phyloP scores from a whole-genome alignment of 2,113 vertebrate genomes.

The Bostrychus sinensis region DNA sequence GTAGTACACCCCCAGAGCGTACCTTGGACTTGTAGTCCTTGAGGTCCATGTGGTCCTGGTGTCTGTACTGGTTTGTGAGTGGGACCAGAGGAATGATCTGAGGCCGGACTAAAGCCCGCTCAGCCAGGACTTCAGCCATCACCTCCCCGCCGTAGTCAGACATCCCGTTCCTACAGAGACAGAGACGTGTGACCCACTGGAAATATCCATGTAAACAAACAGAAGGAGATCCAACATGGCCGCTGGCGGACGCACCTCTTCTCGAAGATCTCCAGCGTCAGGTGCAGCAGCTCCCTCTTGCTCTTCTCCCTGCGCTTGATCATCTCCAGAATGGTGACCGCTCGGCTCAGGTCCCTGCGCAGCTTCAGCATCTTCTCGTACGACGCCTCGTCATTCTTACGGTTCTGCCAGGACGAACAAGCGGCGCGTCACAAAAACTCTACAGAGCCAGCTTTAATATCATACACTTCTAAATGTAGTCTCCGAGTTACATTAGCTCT shows the following conservation, averaged over 20 bases:
- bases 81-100: constrained; percentile 94
- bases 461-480: no score
- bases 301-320: constrained; percentile 98
- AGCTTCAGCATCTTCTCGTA: constrained; percentile 99
- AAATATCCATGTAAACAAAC: no score
- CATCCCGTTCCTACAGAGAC: constrained; percentile 85
- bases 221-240: no score
- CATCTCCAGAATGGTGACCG: constrained; percentile 98
- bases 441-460: no score
- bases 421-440: background rate
- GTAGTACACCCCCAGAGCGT: constrained; percentile 3
- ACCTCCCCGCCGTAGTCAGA: constrained; percentile 94
- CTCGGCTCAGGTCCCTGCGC: constrained; percentile 93
- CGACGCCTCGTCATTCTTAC: constrained; percentile 98
- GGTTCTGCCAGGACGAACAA: constrained; percentile 82
- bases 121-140: constrained; percentile 95
- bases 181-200: background rate
- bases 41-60: constrained; percentile 91
- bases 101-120: constrained; percentile 90
- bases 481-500: no score
- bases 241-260: constrained; percentile 84
- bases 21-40: constrained; percentile 96
- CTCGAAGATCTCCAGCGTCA: constrained; percentile 98
- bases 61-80: constrained; percentile 90
- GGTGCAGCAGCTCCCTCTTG: constrained; percentile 95